phyloP scores from a whole-genome alignment of 2,113 vertebrate species.

The Gymnogyps californianus region DNA sequence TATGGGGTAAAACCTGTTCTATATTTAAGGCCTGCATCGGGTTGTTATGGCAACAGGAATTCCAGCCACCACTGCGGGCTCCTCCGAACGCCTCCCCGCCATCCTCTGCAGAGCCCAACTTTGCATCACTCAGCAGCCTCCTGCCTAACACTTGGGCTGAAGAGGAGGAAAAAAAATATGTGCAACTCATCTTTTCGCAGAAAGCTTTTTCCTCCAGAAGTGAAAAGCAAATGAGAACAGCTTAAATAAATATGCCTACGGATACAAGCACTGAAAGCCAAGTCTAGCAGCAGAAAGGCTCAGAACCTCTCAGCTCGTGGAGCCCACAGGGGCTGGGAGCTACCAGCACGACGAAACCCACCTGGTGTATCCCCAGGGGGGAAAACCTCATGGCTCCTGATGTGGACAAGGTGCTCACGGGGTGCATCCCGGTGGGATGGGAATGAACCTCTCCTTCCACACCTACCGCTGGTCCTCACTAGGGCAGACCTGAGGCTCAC shows the following conservation, averaged over 20 bases:
- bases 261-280: neutral
- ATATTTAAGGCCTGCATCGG: neutral
- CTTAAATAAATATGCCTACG: neutral
- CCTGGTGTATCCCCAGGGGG: neutral
- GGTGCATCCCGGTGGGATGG: fast-evolving
- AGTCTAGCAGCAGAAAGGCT: neutral
- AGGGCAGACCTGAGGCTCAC: neutral
- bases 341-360: neutral
- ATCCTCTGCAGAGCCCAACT: conserved; percentile 40
- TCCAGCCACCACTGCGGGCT: conserved; percentile 11
- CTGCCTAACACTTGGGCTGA: neutral
- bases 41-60: conserved; percentile 61
- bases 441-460: neutral
- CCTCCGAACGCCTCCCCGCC: neutral
- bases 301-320: neutral
- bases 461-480: neutral
- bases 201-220: neutral
- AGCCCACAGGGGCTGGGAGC: neutral
- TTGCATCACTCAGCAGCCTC: neutral
- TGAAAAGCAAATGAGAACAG: neutral
- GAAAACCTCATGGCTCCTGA: fast-evolving
- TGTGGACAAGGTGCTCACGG: fast-evolving
- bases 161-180: neutral
- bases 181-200: neutral
- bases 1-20: neutral